Evolutionary conservation across 2,113 vertebrate genomes (phyloP), one percentile per base, ranked within the genome.

Genomic region (Corythornis cristatus): DNA sequence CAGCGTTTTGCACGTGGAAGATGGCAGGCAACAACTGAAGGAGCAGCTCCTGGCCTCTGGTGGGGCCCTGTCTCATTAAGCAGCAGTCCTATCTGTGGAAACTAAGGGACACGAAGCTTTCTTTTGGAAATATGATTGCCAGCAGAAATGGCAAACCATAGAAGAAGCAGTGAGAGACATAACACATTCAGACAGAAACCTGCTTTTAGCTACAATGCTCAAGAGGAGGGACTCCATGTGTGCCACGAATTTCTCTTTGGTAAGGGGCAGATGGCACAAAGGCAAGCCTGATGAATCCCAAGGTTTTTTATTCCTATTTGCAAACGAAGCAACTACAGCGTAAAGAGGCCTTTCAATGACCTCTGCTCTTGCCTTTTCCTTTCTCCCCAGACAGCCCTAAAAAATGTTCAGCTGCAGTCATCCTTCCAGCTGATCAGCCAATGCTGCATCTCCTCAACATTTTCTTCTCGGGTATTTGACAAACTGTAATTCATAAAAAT

Each of bases 181-280:
- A 37, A 95, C 6, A 8, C 9, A 56, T 91, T 94, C 90, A 96
- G 83, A 90, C 86, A 93, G 81, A 68, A 94, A 94, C 83, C 58
- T 90, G 65, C 82, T 78, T 91, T 94, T 93, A 91, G 76, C 70
- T 85, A 58, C 77, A 42, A 9, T 10, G 66, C 58, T 56, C 28
- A 51, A 90, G 80, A 94, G 86, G 68, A 92, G 31, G 68, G 48
- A 70, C 94, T 90, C 93, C 92, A 64, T 74, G 90, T 92, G 84
- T 33, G 75, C 65, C 71, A 77, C 3, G 5, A 62, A 89, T 51
- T 51, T 12, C 48, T 74, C 35, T 84, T 70, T 45, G 40, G n/a
- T 37, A 48, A 71, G 17, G 29, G 48, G 26, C 54, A 77, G 74
- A 72, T 53, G 81, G 50, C 37, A 71, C 17, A 76, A 90, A 58